Evolutionary conservation across 2,113 vertebrate species (phyloP), one percentile per base, ranked within the genome.

Genomic region (Saguinus imperator): DNA sequence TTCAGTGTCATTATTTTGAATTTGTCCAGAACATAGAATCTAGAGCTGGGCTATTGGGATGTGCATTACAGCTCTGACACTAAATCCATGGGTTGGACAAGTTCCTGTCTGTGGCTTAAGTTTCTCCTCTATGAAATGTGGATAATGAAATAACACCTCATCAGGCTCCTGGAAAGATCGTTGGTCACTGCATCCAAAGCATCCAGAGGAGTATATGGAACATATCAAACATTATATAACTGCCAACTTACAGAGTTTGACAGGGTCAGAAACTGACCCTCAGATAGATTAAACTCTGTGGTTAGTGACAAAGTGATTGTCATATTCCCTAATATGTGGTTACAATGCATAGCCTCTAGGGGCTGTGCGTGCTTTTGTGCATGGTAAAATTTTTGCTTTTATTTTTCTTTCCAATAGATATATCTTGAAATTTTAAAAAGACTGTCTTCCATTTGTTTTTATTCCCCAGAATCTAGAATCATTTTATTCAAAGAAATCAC

Each of bases 191-290:
- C 1, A n/a, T 52, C 23, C 4, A 20, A 73, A 70, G 40, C 27
- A 32, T 5, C 52, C 50, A 0, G 0, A 29, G 12, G 64, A 48
- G 20, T 23, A 1, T 35, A 40, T 43, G 29, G 37, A 29, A 58
- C 4, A 1, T 12, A 50, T 9, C 50, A n/a, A 48, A 14, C 2
- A 1, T 18, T 35, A n/a, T 1, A 6, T 27, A 64, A 16, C 1
- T 12, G 61, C 17, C 23, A 45, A 52, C 27, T 35, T 66, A 20
- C 4, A 40, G 23, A 12, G 61, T 48, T 45, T 23, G 43, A n/a
- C 1, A 27, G 29, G 17, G 16, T 35, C 61, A 4, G 37, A 52
- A 21, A 20, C 77, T 21, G 43, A 21, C 40, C 88, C 5, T 45
- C 43, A 6, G 50, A n/a, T 11, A 50, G 27, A 52, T 18, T 18